phyloP scores from a whole-genome alignment of 2,797 vertebrate genomes.

The Mycteria americana region DNA sequence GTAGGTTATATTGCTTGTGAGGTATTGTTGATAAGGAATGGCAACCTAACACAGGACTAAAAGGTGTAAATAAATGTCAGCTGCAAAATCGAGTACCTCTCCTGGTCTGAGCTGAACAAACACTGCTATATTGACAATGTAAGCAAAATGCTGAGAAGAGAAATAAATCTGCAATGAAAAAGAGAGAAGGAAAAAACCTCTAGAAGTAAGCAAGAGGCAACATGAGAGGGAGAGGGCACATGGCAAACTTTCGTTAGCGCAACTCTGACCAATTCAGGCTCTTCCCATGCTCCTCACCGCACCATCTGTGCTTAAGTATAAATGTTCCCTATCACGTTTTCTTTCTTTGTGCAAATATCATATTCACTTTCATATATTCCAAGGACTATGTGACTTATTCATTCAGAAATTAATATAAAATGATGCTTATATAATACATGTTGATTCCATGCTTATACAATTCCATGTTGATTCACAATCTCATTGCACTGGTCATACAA shows the following conservation, averaged over 20 bases:
- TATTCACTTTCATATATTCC: neutral
- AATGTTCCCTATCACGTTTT: neutral
- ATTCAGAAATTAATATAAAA: conserved; percentile 13
- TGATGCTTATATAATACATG: neutral
- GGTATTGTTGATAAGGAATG: neutral
- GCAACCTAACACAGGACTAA: neutral
- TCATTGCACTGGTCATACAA: neutral
- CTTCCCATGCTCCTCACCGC: neutral
- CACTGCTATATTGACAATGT: neutral
- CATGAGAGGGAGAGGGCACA: neutral
- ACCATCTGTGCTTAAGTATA: neutral
- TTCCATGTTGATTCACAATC: neutral
- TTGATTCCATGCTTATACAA: too few species aligned
- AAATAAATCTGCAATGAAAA: neutral
- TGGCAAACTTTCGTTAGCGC: neutral
- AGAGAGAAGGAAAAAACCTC: neutral
- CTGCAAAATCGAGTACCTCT: conserved; percentile 18
- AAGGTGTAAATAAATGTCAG: conserved; percentile 27
- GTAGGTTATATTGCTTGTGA: accelerated
- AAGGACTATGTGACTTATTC: neutral
- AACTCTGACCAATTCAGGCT: neutral
- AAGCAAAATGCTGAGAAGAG: neutral
- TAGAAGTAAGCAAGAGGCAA: neutral
- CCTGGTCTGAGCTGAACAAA: conserved; percentile 16
- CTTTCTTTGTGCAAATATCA: neutral